Conservation (phyloP, 2,888 invertebrate species). For the Teinopalpus imperialis region DNA sequence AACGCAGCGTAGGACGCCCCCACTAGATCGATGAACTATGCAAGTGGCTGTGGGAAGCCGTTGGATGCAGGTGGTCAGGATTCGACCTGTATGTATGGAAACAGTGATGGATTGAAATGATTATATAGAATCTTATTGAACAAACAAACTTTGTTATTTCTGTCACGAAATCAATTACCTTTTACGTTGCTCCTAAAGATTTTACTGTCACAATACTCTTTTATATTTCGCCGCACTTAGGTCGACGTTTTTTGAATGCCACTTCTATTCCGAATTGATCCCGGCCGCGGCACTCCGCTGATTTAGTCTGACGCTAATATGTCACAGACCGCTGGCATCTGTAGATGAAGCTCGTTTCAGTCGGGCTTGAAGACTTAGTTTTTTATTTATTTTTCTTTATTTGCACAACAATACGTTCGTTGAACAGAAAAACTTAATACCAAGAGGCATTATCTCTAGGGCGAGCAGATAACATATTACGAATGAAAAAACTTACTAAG, state of each 20-base stretch:
- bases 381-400: slow-evolving; percentile 3
- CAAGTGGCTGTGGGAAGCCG: no score
- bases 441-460: no score
- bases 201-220: slow-evolving; percentile 9
- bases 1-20: no score
- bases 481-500: no score
- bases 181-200: slow-evolving; percentile 9
- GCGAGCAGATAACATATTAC: no score
- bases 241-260: not conserved
- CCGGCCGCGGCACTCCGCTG: not conserved
- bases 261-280: not conserved
- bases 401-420: no score
- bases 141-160: slow-evolving; percentile 13
- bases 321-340: slow-evolving; percentile 3
- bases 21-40: no score
- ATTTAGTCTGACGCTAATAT: slow-evolving; percentile 5
- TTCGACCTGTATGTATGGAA: no score
- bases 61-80: no score
- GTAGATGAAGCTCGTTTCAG: not conserved
- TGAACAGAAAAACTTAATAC: no score
- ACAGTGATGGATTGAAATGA: no score
- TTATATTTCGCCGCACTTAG: not conserved
- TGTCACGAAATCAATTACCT: slow-evolving; percentile 16
- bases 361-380: slow-evolving; percentile 9
- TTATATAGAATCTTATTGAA: no score